Base-by-base conservation (phyloP, 2,113 vertebrate species). In the Sander vitreus region DNA sequence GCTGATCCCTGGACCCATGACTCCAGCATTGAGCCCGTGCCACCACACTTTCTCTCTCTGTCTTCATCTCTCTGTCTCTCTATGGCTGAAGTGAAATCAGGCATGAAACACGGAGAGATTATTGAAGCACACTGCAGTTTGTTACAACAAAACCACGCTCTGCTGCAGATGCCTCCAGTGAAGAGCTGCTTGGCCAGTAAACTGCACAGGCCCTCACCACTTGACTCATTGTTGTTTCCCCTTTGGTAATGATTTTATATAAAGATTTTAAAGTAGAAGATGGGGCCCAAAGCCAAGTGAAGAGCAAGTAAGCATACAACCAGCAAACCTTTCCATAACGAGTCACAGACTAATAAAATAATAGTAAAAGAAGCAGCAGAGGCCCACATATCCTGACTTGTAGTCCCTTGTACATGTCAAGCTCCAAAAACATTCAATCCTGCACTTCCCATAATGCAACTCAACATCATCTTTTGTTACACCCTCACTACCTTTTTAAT, bases 41-140 rank as follows among this genome's bases (percentile, higher is more conserved):
- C 74, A 78, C 76, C 68, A 57, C 75, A 23, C 71, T 78, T 54
- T 76, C 13, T 43, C 58, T 73, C 51, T 53, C 53, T n/a, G 21
- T 76, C 79, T 78, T 55, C 47, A 19, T 64, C 71, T 84, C 71
- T 81, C 27, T 43, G 60, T 83, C 57, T 12, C 59, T 82, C 48
- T 51, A 5, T 64, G 62, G 55, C 73, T 76, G 58, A 72, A 67
- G 83, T 78, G 68, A 85, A 90, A 83, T 88, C 82, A 82, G 72
- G 79, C 85, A 78, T 89, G 81, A 91, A 83, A 90, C 66, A 71
- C 23, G 2, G 33, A 73, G 50, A 54, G 65, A 90, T 92, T 83
- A 86, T 89, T 91, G 76, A 80, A 85, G 87, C 79, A 85, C 82
- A 74, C 30, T 88, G 79, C 75, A 83, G 84, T 80, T 88, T 85